These are phyloP conservation scores for Sebastes alutus DNA, from an alignment of 2,797 vertebrate species.

Conservation along the genomic window DNA sequence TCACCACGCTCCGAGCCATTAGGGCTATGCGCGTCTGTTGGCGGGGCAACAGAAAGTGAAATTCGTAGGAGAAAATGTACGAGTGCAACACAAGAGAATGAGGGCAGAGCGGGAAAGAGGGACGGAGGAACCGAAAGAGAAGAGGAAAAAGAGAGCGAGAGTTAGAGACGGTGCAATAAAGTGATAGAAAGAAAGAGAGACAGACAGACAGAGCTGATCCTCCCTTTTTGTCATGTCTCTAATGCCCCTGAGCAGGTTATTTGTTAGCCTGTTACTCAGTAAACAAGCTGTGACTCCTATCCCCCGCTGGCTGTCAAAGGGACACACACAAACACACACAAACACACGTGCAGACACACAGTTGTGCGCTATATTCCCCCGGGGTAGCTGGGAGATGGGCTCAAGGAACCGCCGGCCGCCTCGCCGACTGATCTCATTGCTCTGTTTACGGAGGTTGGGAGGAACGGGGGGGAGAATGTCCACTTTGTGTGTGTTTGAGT, in stretches of 20 bases:
- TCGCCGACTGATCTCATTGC: constrained; percentile 49
- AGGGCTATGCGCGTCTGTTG: constrained; percentile 1
- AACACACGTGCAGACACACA: constrained; percentile 19
- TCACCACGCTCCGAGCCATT: constrained; percentile 27
- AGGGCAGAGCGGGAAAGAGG: neutral
- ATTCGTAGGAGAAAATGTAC: neutral
- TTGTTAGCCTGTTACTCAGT: constrained; percentile 73
- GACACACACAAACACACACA: constrained; percentile 24
- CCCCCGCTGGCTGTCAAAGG: constrained; percentile 49
- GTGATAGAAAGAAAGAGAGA: constrained; percentile 9
- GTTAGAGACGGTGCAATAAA: neutral
- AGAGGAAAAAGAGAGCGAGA: neutral
- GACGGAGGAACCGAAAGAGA: neutral
- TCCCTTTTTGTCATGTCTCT: constrained; percentile 31
- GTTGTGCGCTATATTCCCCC: constrained; percentile 9
- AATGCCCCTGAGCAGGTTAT: constrained; percentile 71
- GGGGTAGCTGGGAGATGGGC: constrained; percentile 21
- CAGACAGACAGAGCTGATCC: constrained; percentile 24
- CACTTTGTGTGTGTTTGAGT: constrained; percentile 16
- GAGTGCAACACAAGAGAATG: neutral
- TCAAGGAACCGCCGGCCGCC: constrained; percentile 19
- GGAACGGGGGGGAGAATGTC: neutral
- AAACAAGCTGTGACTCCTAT: constrained; percentile 67
- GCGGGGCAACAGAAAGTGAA: neutral
- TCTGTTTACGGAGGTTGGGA: constrained; percentile 14